A percentile compares a stretch with the other conserved stretches of the same genome.
Conservation (phyloP, 2,113 vertebrate genomes). For the Pholis gunnellus region DNA sequence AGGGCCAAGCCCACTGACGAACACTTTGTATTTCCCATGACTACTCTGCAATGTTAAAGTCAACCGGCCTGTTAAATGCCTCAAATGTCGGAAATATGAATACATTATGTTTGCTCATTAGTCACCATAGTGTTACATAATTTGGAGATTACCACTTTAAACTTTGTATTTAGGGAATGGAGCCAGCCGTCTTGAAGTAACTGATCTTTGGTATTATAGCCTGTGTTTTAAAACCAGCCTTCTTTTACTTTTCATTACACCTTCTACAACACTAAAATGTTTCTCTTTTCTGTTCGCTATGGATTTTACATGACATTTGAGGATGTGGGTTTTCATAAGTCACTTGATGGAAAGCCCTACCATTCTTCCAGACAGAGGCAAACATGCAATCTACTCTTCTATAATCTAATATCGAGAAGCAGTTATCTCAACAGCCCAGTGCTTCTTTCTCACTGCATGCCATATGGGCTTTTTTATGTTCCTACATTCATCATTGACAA, state of each 20-base stretch:
- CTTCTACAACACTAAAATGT: background rate
- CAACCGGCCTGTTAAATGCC: no score
- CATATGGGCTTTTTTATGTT: constrained; percentile 34
- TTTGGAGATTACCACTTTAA: background rate
- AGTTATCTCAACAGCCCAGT: constrained; percentile 17
- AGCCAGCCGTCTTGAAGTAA: background rate
- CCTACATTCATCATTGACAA: constrained; percentile 39
- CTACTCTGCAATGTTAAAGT: no score
- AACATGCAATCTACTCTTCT: constrained; percentile 1
- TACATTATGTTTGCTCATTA: no score
- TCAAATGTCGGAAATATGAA: no score
- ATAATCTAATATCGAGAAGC: constrained; percentile 26
- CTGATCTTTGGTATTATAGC: background rate
- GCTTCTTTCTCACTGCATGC: constrained; percentile 18
- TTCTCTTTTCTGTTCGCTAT: background rate
- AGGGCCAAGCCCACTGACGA: no score
- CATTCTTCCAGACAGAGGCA: background rate
- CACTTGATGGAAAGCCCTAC: background rate
- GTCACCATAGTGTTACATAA: no score
- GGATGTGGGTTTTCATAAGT: background rate
- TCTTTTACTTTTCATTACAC: background rate
- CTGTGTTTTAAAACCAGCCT: background rate
- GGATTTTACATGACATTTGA: background rate
- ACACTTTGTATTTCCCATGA: no score
- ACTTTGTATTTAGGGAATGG: background rate